Conservation (phyloP, 2,113 vertebrate species). For the Ochotona princeps region DNA sequence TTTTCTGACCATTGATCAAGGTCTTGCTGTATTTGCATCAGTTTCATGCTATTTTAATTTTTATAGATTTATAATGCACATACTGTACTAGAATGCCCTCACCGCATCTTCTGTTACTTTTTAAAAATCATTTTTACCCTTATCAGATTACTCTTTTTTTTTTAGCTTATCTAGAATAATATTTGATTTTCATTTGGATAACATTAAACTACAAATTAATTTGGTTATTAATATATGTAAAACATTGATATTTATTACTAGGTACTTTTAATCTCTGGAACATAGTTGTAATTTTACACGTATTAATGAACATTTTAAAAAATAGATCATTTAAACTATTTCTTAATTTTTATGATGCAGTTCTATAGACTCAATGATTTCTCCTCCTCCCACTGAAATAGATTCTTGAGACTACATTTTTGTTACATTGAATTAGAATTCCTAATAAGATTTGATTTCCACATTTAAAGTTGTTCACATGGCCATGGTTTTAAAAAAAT, state of each 20-base stretch:
- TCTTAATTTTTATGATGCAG: no score
- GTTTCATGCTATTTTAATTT: neutral
- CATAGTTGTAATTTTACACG: conserved; percentile 4
- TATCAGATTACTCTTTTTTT: neutral
- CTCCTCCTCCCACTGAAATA: neutral
- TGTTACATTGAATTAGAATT: neutral
- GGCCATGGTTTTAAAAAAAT: neutral
- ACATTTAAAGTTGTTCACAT: neutral
- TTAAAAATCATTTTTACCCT: neutral
- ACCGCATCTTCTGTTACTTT: neutral
- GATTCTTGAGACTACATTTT: neutral
- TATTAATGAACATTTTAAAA: neutral
- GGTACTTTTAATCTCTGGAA: neutral
- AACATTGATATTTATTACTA: neutral
- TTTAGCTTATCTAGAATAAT: neutral
- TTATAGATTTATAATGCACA: neutral
- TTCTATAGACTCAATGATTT: no score
- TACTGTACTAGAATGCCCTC: neutral
- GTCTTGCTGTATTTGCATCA: conserved; percentile 5
- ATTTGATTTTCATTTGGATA: conserved; percentile 40
- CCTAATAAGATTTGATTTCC: neutral
- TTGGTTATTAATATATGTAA: neutral
- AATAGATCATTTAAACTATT: no score
- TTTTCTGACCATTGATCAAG: neutral
- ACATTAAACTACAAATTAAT: conserved; percentile 16